Base-by-base conservation (phyloP, 2,888 invertebrate species). In the Mechanitis mazaeus region DNA sequence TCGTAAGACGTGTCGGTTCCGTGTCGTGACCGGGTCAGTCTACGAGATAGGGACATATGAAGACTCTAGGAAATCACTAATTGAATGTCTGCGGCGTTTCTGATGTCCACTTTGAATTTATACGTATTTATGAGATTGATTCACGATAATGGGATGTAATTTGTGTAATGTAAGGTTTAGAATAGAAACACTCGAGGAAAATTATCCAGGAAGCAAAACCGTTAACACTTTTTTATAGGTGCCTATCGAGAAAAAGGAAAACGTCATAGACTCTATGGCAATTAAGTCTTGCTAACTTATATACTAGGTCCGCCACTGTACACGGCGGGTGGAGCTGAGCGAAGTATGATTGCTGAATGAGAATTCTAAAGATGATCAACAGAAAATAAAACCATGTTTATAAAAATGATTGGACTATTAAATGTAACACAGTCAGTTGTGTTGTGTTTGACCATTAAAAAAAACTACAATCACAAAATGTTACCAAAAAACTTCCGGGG, bases 1-100 rank as follows among this genome's bases (percentile, higher is more conserved):
- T 61, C 66, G 64, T 38, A 55, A 61, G 65, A 58, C 73, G 63
- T 62, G 69, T 71, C 71, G 75, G 84, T 78, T 87, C 87, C 87
- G 85, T 76, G 75, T 76, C 71, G 73, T 85, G 82, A 87, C 85
- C 85, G 71, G 84, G 87, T 84, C 84, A 83, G 68, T 60, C 64
- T 68, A 65, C 57, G 50, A 61, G 61, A 58, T 54, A 60, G 66
- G 59, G 66, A 68, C 67, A 66, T 65, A 72, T 69, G 68, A 67
- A 63, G 68, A 57, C 75, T 81, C 83, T 78, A 67, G 73, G 80
- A 81, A 80, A 72, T 69, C 66, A 59, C 67, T 66, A 68, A 69
- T 71, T 71, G 68, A 68, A 66, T 68, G 68, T 63, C 60, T 64
- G 66, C 70, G 69, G 69, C 64, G 64, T 69, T 68, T 69, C 69